phyloP scores from a whole-genome alignment of 2,888 invertebrate genomes.

The Argyresthia albistria region DNA sequence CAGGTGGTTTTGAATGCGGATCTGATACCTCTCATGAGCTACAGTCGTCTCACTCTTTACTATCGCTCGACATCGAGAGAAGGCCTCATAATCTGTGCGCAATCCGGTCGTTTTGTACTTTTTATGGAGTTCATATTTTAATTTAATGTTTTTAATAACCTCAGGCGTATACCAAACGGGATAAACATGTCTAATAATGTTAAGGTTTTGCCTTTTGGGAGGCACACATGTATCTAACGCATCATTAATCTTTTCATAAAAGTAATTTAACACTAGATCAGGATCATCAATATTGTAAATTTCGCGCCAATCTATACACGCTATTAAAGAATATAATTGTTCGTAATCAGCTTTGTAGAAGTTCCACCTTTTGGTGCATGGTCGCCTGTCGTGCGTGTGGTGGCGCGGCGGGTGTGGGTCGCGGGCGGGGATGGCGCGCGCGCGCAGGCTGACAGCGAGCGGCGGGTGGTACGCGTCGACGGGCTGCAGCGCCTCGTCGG shows the following conservation, averaged over 20 bases:
- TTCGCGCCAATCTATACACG: slow-evolving; percentile 9
- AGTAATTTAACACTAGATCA: slow-evolving; percentile 4
- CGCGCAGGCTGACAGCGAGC: not conserved
- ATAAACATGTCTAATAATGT: slow-evolving; percentile 7
- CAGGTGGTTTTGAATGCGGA: slow-evolving; percentile 1
- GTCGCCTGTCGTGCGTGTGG: not conserved
- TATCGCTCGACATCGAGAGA: slow-evolving; percentile 1
- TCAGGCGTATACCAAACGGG: slow-evolving; percentile 14
- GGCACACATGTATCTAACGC: slow-evolving; percentile 10
- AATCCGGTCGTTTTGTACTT: slow-evolving; percentile 4
- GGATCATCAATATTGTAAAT: slow-evolving; percentile 5
- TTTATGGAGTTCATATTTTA: slow-evolving; percentile 6
- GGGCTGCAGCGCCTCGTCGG: slow-evolving; percentile 1
- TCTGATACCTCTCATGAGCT: slow-evolving; percentile 1
- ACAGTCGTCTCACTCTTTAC: slow-evolving; percentile 2
- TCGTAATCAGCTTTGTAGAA: slow-evolving; percentile 12
- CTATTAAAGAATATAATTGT: slow-evolving; percentile 6
- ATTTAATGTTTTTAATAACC: slow-evolving; percentile 10
- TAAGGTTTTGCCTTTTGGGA: slow-evolving; percentile 8
- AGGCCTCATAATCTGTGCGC: slow-evolving; percentile 1
- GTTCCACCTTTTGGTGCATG: slow-evolving; percentile 9
- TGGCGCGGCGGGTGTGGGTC: not conserved
- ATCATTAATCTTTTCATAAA: slow-evolving; percentile 9
- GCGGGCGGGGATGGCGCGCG: not conserved
- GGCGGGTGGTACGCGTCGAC: slow-evolving; percentile 2